Conservation (phyloP, 2,113 vertebrate species). For the Pomatorhinus ruficollis region DNA sequence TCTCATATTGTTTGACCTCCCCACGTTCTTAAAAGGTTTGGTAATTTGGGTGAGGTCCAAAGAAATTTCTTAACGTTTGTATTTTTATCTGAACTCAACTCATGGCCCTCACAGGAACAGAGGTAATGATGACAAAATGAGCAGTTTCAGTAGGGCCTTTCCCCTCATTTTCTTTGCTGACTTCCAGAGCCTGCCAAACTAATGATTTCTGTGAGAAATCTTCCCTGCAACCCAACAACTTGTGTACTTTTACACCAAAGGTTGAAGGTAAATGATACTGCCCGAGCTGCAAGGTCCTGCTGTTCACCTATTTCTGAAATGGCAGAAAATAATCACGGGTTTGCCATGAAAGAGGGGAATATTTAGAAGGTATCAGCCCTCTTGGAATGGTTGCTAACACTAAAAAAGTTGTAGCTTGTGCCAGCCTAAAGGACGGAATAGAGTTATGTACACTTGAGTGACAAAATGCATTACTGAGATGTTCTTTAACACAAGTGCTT, state of each 20-base stretch:
- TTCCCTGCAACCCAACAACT: neutral
- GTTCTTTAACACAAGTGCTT: neutral
- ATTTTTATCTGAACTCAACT: neutral
- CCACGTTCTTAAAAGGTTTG: neutral
- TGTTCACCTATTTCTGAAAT: neutral
- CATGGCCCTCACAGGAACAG: neutral
- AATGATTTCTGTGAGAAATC: neutral
- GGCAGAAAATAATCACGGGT: neutral
- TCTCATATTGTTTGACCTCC: neutral
- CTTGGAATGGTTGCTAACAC: neutral
- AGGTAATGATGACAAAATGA: neutral
- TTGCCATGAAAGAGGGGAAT: neutral
- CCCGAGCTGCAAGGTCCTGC: neutral
- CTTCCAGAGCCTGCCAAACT: neutral
- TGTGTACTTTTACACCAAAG: neutral
- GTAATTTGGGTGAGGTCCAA: neutral
- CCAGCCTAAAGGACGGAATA: neutral
- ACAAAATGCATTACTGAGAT: neutral
- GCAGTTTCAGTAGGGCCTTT: neutral
- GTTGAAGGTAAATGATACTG: neutral
- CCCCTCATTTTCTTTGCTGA: neutral
- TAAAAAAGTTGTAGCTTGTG: neutral
- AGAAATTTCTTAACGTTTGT: neutral
- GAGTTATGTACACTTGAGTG: neutral
- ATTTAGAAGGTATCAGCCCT: neutral